phyloP scores from a whole-genome alignment of 2,113 vertebrate genomes.

The Nycticorax nycticorax region DNA sequence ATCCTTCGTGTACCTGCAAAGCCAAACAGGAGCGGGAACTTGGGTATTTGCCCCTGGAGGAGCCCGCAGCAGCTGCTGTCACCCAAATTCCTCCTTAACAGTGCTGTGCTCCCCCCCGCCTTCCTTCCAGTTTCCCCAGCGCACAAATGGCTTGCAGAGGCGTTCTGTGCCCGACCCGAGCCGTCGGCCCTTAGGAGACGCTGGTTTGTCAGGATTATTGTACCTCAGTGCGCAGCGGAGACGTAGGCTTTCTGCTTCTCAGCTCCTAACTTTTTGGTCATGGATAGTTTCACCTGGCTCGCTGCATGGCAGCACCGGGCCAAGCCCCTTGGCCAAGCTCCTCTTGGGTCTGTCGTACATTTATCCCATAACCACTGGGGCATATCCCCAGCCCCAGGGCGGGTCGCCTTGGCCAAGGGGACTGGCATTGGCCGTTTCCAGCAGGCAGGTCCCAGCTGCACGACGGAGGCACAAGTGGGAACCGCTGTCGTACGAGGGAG shows the following conservation, averaged over 20 bases:
- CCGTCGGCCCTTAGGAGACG: not conserved
- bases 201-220: not conserved
- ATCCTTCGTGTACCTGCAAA: not conserved
- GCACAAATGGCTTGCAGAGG: not conserved
- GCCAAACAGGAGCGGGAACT: not conserved
- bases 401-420: not conserved
- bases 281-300: not conserved
- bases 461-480: fast-evolving
- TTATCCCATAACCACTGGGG: not conserved
- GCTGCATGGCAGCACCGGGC: not conserved
- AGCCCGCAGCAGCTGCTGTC: not conserved
- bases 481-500: not conserved
- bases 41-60: not conserved
- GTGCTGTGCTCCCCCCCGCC: not conserved
- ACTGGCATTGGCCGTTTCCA: not conserved
- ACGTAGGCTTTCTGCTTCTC: not conserved
- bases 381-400: fast-evolving
- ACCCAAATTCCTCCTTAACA: not conserved
- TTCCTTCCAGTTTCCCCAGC: not conserved
- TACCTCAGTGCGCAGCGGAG: not conserved
- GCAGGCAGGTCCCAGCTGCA: not conserved
- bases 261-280: not conserved
- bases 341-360: not conserved
- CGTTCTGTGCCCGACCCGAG: not conserved
- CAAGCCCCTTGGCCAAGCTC: not conserved